Evolutionary conservation across 2,797 vertebrate species (phyloP).

Genomic region (Rallus crepitans): DNA sequence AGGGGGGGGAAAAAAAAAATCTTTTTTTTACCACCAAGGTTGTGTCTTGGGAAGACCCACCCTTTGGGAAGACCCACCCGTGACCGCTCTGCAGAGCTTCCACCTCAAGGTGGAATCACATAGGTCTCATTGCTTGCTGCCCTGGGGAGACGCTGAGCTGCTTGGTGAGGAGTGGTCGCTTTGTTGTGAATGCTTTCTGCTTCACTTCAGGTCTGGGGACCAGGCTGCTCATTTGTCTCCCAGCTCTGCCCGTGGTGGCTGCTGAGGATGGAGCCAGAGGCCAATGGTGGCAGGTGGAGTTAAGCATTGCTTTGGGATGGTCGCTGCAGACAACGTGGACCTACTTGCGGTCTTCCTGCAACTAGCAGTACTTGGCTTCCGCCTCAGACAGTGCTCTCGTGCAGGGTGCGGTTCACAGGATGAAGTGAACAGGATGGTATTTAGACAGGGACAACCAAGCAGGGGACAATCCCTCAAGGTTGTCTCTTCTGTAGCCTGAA

Average conservation of each 20-base stretch:
- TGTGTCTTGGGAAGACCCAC: neutral
- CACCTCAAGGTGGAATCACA: rapidly evolving
- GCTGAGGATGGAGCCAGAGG: rapidly evolving
- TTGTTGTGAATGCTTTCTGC: neutral
- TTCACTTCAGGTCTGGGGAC: neutral
- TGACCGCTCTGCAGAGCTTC: neutral
- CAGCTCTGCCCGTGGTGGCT: neutral
- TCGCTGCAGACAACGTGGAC: neutral
- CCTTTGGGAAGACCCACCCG: neutral
- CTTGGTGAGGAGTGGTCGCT: rapidly evolving
- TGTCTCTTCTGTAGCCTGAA: neutral
- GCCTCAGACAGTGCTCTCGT: rapidly evolving
- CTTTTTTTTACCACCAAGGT: too few relatives aligned
- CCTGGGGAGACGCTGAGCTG: neutral
- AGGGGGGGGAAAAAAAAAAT: neutral
- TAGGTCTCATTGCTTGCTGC: neutral
- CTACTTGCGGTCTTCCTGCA: rapidly evolving
- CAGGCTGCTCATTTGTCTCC: neutral
- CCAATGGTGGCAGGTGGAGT: neutral
- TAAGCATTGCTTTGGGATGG: neutral
- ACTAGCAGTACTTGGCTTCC: neutral
- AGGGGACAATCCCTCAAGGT: neutral
- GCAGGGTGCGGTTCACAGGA: neutral
- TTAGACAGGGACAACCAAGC: neutral
- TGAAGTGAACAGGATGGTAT: neutral